Evolutionary conservation across 1,140 invertebrate species (phyloP), one percentile per base, ranked within the genome.

Genomic region (silkworm (Bombyx mori)): DNA sequence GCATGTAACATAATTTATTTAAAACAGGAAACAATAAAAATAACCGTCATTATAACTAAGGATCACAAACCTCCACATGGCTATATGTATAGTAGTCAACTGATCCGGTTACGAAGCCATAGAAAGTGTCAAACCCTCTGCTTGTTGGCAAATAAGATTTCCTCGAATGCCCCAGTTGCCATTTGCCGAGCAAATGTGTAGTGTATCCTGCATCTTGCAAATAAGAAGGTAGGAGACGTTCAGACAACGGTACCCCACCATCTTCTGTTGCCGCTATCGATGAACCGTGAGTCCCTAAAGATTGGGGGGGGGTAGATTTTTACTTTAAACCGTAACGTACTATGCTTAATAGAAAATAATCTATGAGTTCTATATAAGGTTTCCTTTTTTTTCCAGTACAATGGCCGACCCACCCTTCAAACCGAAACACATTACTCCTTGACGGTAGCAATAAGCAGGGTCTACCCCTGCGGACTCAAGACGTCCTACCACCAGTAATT

Each of bases 151-250:
- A 93, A 69, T 94, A 94, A 54, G 91, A 89, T 47, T 89, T 90
- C 54, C 88, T 88, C 60, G 89, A 91, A 71, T 90, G 93, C 3
- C 95, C 95, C 59, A 95, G 86, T 74, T 96, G 94, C 95, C 95
- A 97, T 87, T 98, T 97, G 44, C 96, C 96, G 12, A 97, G 89
- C 35, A 94, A 89, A 77, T 95, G 92, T 1, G 94, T 96, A 8
- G 78, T 81, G 77, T 97, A 98, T 0, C 95, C 95, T 0, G 91
- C 77, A 44, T 92, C 86, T 69, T 90, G 90, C 50, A 97, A 85
- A 60, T 92, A 90, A 82, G 95, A 81, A 0, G 95, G 92, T 59
- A 97, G 75, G 0, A 94, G 71, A 49, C 90, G 92, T 62, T 92
- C 90, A 26, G 90, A 87, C 2, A 94, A 66, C 0, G 93, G 91